Evolutionary conservation across 2,113 vertebrate genomes (phyloP).

Genomic region (Poeciliopsis turrubarensis): DNA sequence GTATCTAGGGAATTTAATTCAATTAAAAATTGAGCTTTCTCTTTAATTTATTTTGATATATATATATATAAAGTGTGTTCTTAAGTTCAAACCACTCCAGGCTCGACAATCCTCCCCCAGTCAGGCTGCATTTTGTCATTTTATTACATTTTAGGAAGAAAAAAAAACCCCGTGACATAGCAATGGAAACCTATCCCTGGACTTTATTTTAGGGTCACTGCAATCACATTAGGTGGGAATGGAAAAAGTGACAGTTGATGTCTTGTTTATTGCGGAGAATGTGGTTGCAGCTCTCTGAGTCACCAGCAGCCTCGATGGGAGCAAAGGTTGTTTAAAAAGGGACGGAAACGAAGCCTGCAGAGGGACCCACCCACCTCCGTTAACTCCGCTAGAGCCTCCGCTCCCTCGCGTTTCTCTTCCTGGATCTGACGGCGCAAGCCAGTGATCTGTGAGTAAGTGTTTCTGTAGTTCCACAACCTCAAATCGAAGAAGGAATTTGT

Average conservation of each 20-base stretch:
- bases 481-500: not conserved
- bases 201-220: not conserved
- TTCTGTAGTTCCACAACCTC: not conserved
- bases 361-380: constrained; percentile 56
- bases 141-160: not conserved
- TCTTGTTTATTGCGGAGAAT: not conserved
- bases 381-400: not conserved
- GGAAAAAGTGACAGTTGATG: not conserved
- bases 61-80: no score
- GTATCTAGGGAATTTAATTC: no score
- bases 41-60: no score
- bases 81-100: no score
- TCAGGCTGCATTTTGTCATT: not conserved
- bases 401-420: constrained; percentile 34
- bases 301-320: constrained; percentile 6
- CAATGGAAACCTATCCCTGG: no score
- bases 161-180: not conserved
- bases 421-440: constrained; percentile 6
- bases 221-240: not conserved
- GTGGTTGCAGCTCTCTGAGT: not conserved
- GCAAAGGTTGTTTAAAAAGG: constrained; percentile 23
- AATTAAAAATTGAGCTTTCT: no score
- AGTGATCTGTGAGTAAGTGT: constrained; percentile 21
- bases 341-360: constrained; percentile 37
- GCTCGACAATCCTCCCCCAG: no score